phyloP scores from a whole-genome alignment of 2,113 vertebrate genomes.

The Odocoileus hemionus region DNA sequence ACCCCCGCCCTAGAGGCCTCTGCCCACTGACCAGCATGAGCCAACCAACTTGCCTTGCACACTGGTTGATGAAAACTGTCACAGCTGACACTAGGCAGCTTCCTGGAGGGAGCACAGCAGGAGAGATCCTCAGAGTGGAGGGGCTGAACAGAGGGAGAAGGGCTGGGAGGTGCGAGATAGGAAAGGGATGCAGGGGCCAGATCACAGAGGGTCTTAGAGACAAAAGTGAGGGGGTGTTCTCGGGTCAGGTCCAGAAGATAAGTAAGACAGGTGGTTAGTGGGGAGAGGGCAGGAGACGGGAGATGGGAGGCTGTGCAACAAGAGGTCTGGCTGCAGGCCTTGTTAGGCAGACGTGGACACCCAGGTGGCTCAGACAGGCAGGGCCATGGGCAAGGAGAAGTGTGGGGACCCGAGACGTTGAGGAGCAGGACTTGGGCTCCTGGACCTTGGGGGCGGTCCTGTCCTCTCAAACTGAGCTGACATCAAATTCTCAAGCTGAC shows the following conservation, averaged over 20 bases:
- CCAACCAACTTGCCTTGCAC: not conserved
- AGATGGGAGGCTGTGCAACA: not conserved
- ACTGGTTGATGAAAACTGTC: not conserved
- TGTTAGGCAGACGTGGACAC: not conserved
- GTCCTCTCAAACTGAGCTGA: not conserved
- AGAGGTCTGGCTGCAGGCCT: not conserved
- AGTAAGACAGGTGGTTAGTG: not conserved
- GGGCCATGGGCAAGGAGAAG: not conserved
- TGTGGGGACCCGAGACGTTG: accelerated
- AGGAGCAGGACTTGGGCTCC: not conserved
- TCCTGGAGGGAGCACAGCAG: not conserved
- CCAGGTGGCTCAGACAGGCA: not conserved
- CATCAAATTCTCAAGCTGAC: accelerated
- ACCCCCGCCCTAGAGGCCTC: not conserved
- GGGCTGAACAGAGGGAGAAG: not conserved
- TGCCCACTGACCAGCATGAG: not conserved
- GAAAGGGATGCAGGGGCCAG: not conserved
- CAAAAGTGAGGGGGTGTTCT: not conserved
- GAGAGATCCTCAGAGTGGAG: not conserved
- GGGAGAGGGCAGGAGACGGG: too few relatives aligned
- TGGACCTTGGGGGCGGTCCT: accelerated
- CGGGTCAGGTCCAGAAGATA: not conserved
- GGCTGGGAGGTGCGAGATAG: not conserved
- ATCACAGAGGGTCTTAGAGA: not conserved
- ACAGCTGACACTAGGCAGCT: not conserved